Percentiles rank a stretch among this genome's conserved stretches.
These are phyloP conservation scores for Phengaris arion DNA, from an alignment of 2,888 invertebrate species.

Conservation along the genomic window DNA sequence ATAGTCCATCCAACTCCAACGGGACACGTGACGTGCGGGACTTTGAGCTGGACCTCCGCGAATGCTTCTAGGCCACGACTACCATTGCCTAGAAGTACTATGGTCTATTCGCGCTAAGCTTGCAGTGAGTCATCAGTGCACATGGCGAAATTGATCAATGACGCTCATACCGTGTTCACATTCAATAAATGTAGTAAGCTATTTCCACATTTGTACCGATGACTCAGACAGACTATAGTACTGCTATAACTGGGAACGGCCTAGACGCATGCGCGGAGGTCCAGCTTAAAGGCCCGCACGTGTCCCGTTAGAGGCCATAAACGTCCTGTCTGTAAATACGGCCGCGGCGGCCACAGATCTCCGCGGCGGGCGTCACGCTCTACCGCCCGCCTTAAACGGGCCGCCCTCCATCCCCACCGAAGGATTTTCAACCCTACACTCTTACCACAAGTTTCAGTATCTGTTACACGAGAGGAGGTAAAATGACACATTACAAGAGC, in stretches of 20 bases:
- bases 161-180: no score
- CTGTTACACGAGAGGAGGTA: not conserved
- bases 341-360: slow-evolving; percentile 60
- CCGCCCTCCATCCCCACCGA: slow-evolving; percentile 48
- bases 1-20: no score
- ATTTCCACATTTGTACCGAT: no score
- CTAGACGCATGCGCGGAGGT: not conserved
- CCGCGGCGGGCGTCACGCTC: slow-evolving; percentile 74
- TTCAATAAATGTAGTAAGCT: no score
- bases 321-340: slow-evolving; percentile 51
- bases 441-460: not conserved
- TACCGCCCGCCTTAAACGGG: slow-evolving; percentile 62
- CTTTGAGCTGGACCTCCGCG: no score
- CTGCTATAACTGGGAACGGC: not conserved
- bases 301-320: slow-evolving; percentile 11
- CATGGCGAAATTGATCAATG: no score
- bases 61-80: no score
- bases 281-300: not conserved
- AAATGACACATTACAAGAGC: not conserved
- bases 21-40: no score
- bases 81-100: no score
- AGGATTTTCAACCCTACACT: slow-evolving; percentile 33
- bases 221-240: no score
- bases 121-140: no score
- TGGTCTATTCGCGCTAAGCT: no score